Evolutionary conservation across 2,797 vertebrate species (phyloP).

Genomic region (Lutjanus argentimaculatus): DNA sequence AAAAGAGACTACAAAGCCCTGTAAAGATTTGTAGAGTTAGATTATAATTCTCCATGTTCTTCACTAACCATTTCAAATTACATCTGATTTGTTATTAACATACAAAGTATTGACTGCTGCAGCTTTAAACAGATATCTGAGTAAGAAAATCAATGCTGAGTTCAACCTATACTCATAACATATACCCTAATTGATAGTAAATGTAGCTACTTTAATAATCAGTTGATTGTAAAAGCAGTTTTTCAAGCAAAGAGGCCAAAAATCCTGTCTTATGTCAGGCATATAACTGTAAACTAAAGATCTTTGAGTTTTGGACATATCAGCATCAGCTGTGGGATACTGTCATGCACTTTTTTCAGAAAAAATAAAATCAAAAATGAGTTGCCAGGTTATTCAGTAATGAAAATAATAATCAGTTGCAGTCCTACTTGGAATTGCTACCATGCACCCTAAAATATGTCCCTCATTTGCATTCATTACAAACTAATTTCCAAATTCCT

Average conservation of each 20-base stretch:
- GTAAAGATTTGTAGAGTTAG: not conserved
- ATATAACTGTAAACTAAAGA: not conserved
- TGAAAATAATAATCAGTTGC: not conserved
- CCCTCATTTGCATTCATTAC: not conserved
- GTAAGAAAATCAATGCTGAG: not conserved
- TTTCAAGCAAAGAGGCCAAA: not conserved
- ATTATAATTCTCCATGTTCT: not conserved
- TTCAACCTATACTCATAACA: not conserved
- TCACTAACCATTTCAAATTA: not conserved
- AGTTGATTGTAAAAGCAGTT: not conserved
- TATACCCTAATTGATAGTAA: not conserved
- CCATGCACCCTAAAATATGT: not conserved
- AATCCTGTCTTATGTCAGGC: not conserved
- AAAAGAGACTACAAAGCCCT: not conserved
- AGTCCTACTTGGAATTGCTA: not conserved
- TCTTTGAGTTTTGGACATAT: not conserved
- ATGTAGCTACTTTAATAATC: not conserved
- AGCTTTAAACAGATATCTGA: not conserved
- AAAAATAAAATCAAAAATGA: not conserved
- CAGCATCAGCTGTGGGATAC: not conserved
- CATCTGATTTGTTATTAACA: not conserved
- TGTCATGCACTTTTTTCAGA: not conserved
- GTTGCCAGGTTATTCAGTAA: not conserved
- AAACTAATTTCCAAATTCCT: not conserved
- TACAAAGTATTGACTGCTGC: not conserved